Evolutionary conservation across 1,140 invertebrate species (phyloP).

Genomic region (Melipona quadrifasciata): DNA sequence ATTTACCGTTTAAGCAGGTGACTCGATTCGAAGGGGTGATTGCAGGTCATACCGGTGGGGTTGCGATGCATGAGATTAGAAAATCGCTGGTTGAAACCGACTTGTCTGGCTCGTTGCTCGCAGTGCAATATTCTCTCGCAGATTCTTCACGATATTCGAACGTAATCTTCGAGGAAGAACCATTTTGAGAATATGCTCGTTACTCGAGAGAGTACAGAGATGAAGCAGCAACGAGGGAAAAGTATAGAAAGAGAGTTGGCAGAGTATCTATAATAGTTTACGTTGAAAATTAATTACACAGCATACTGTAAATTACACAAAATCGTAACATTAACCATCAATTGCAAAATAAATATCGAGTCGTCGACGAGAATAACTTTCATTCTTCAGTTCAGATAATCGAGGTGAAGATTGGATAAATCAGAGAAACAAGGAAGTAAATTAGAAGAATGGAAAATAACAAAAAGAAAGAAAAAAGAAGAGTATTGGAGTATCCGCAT

Average conservation of each 20-base stretch:
- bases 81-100: conserved; percentile 14
- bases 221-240: too few species aligned
- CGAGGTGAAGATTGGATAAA: not conserved
- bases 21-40: conserved; percentile 66
- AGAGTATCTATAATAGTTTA: too few species aligned
- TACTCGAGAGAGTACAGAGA: too few species aligned
- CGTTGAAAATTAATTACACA: too few species aligned
- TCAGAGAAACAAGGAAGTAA: not conserved
- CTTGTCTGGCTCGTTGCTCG: not conserved
- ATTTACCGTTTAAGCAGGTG: conserved; percentile 70
- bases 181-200: too few species aligned
- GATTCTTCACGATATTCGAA: not conserved
- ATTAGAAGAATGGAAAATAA: not conserved
- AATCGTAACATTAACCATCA: too few species aligned
- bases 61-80: conserved; percentile 38
- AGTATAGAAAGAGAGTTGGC: not conserved
- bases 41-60: conserved; percentile 60
- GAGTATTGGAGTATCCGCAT: not conserved
- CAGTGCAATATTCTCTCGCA: not conserved
- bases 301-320: too few species aligned
- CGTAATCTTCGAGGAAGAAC: too few species aligned
- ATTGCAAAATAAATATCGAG: too few species aligned
- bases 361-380: too few species aligned
- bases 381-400: too few species aligned
- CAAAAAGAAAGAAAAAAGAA: not conserved